phyloP scores from a whole-genome alignment of 2,888 invertebrate species.

The Troides oblongomaculatus region DNA sequence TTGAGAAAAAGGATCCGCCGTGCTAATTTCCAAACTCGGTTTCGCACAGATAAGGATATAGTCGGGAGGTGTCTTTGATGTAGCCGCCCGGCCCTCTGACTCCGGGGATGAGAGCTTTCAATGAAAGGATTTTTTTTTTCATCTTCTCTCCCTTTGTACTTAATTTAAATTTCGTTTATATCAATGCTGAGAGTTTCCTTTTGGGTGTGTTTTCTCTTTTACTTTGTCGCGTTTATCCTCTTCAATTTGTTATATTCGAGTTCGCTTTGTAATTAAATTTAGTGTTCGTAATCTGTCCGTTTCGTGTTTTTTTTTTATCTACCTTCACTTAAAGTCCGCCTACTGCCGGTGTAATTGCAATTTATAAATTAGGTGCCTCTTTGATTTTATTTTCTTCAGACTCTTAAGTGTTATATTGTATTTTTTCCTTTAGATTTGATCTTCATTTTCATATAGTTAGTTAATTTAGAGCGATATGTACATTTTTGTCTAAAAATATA shows the following conservation, averaged over 20 bases:
- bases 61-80: slow-evolving; percentile 76
- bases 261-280: slow-evolving; percentile 79
- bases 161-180: slow-evolving; percentile 81
- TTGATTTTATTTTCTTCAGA: slow-evolving; percentile 25
- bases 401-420: slow-evolving; percentile 18
- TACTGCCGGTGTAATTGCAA: slow-evolving; percentile 72
- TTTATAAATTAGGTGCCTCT: slow-evolving; percentile 65
- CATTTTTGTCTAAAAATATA: no score
- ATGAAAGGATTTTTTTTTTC: slow-evolving; percentile 78
- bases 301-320: slow-evolving; percentile 58
- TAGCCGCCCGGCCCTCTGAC: slow-evolving; percentile 76
- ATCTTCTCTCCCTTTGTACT: slow-evolving; percentile 80
- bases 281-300: slow-evolving; percentile 76
- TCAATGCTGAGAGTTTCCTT: slow-evolving; percentile 79
- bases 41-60: slow-evolving; percentile 75
- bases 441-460: slow-evolving; percentile 22
- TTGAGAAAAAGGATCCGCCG: slow-evolving; percentile 58
- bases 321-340: slow-evolving; percentile 45
- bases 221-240: slow-evolving; percentile 80
- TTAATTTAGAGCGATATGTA: not conserved
- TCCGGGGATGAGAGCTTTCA: slow-evolving; percentile 78
- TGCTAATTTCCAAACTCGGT: slow-evolving; percentile 78
- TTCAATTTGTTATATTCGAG: slow-evolving; percentile 78
- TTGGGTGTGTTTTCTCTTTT: slow-evolving; percentile 78
- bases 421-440: slow-evolving; percentile 8